phyloP scores from a whole-genome alignment of 1,140 invertebrate genomes.

The Eumeta japonica region DNA sequence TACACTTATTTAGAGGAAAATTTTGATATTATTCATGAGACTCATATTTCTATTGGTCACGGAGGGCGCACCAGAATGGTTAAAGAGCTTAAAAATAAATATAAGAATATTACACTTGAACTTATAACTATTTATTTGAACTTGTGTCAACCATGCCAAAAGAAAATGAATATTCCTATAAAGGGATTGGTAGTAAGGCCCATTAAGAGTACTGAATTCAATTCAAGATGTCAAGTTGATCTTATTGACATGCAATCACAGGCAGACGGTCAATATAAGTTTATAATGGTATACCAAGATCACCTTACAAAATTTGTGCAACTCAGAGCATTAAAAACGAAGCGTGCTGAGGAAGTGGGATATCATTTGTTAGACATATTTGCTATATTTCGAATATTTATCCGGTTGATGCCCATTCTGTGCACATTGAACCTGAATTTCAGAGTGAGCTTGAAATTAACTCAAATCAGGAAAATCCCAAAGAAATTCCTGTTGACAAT shows the following conservation, averaged over 20 bases:
- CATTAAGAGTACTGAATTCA: conserved; percentile 8
- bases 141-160: conserved; percentile 10
- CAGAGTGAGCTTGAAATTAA: no score
- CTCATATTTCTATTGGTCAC: conserved; percentile 20
- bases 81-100: conserved; percentile 15
- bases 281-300: conserved; percentile 52
- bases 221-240: conserved; percentile 9
- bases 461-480: no score
- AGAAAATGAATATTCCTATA: conserved; percentile 10
- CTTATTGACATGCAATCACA: conserved; percentile 37
- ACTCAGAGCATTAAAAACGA: conserved; percentile 24
- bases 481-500: no score
- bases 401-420: no score
- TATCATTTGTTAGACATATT: conserved; percentile 26
- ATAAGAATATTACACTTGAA: conserved; percentile 17
- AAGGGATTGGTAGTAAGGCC: conserved; percentile 8
- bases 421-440: no score
- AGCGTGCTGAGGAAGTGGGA: conserved; percentile 25
- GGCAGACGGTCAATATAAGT: conserved; percentile 40
- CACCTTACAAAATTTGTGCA: background rate
- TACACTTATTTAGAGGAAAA: conserved; percentile 14
- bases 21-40: conserved; percentile 19
- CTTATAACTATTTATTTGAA: conserved; percentile 9
- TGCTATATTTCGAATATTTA: no score
- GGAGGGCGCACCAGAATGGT: conserved; percentile 20